A percentile compares a stretch with the other conserved stretches of the same genome.
These are phyloP conservation scores for Pasiphila rectangulata DNA, from an alignment of 2,888 invertebrate species.

Conservation along the genomic window DNA sequence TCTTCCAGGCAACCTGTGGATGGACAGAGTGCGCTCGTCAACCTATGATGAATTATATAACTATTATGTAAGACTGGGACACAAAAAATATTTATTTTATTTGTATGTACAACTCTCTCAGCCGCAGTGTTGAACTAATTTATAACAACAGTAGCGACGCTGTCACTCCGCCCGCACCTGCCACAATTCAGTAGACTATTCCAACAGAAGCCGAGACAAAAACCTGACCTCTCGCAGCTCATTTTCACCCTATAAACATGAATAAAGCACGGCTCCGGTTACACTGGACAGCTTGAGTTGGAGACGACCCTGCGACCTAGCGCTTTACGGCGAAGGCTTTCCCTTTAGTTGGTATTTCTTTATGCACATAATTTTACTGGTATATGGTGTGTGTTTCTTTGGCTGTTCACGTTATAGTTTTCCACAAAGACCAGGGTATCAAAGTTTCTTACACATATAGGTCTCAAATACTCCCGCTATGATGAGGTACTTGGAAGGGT, in stretches of 20 bases:
- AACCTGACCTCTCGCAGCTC: constrained; percentile 20
- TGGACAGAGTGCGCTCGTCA: no score
- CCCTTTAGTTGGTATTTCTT: constrained; percentile 35
- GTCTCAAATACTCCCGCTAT: no score
- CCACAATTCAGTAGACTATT: constrained; percentile 38
- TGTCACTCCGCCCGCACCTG: constrained; percentile 6
- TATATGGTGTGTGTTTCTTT: constrained; percentile 17
- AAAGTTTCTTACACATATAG: no score
- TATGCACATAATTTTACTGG: constrained; percentile 24
- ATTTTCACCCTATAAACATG: constrained; percentile 13
- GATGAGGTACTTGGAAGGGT: no score
- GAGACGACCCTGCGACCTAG: constrained; percentile 39
- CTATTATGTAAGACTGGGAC: no score
- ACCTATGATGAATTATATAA: no score
- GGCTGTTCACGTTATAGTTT: no score
- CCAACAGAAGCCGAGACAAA: constrained; percentile 34
- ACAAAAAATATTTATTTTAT: no score
- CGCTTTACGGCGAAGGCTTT: constrained; percentile 41
- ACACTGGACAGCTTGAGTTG: constrained; percentile 31
- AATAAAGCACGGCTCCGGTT: constrained; percentile 28
- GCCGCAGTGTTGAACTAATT: not conserved
- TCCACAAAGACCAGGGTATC: no score
- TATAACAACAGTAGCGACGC: not conserved
- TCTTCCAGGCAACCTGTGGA: no score
- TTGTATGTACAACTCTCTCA: not conserved